These are phyloP conservation scores for Diaperis boleti DNA, from an alignment of 2,888 invertebrate species.

Conservation along the genomic window DNA sequence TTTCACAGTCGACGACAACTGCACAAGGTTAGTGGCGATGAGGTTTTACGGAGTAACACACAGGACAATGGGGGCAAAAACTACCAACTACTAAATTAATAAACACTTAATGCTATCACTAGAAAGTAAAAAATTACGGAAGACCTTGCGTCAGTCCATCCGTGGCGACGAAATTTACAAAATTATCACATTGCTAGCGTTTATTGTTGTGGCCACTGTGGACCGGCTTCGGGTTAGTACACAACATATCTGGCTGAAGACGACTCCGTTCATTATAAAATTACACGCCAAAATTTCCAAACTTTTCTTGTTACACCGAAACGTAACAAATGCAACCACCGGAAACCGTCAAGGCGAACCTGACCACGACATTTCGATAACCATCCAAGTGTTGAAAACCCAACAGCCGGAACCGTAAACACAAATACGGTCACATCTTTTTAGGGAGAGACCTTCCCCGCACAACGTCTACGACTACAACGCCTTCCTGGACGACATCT, in stretches of 20 bases:
- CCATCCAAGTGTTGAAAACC: slow-evolving; percentile 30
- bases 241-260: no score
- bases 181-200: no score
- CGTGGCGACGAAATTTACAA: no score
- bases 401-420: background rate
- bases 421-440: slow-evolving; percentile 1
- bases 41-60: background rate
- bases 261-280: background rate
- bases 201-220: no score
- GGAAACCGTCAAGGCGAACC: slow-evolving; percentile 22
- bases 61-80: no score
- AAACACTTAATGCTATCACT: no score
- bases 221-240: no score
- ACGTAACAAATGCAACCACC: slow-evolving; percentile 11
- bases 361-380: slow-evolving; percentile 8
- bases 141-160: no score
- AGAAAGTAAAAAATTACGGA: no score
- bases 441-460: slow-evolving; percentile 3
- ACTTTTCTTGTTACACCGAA: no score
- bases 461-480: slow-evolving; percentile 54
- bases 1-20: slow-evolving; percentile 19
- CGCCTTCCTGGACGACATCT: slow-evolving; percentile 66
- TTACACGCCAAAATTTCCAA: no score
- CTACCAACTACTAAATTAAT: no score
- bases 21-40: slow-evolving; percentile 25